phyloP scores from a whole-genome alignment of 35 echinoderm and acorn worm species.

The Amphiura filiformis region DNA sequence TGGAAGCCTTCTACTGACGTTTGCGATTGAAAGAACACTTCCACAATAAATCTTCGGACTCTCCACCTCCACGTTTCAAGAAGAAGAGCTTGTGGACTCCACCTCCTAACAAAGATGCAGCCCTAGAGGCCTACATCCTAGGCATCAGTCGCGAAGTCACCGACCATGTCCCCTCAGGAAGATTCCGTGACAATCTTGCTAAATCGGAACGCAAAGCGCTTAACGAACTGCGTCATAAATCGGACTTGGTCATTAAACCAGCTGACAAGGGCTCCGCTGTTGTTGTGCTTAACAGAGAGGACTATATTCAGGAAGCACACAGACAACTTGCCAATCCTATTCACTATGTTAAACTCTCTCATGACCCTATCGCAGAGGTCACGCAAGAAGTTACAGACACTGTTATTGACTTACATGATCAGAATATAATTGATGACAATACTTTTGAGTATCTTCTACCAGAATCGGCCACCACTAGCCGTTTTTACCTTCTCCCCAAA shows the following conservation, averaged over 20 bases:
- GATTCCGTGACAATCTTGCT: constrained; percentile 10
- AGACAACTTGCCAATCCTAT: constrained; percentile 13
- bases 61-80: no score
- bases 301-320: constrained; percentile 28
- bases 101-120: constrained; percentile 11
- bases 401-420: not conserved
- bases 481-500: constrained; percentile 15
- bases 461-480: constrained; percentile 1
- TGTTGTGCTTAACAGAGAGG: not conserved
- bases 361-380: not conserved
- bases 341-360: not conserved
- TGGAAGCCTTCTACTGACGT: no score
- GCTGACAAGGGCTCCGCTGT: constrained; percentile 29
- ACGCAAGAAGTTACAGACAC: not conserved
- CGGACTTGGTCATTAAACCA: constrained; percentile 22
- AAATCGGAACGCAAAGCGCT: constrained; percentile 1
- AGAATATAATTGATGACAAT: not conserved
- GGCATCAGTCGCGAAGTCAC: not conserved
- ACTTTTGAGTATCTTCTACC: not conserved
- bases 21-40: no score
- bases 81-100: constrained; percentile 14
- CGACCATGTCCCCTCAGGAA: not conserved
- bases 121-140: not conserved
- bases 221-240: not conserved
- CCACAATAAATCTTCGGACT: no score